Evolutionary conservation across 30 jellyfish, hydroid and myxozoan species (phyloP), one percentile per base, ranked within the genome.

Genomic region (Phacellophora camtschatica): DNA sequence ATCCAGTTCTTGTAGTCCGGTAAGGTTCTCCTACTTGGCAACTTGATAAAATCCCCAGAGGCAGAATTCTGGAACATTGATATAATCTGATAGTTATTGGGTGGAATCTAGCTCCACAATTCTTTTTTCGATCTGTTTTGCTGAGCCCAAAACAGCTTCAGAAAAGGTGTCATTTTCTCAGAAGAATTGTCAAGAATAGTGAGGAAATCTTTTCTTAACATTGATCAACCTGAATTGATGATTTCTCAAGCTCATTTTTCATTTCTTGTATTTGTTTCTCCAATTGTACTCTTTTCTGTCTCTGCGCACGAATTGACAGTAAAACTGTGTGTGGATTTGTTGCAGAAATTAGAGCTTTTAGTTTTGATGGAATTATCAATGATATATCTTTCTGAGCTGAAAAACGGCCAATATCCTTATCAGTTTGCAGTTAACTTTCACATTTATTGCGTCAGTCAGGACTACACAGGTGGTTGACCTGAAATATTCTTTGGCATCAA

Each of bases 1-100:
- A 84, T 41, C 61, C 58, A 63, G 54, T 84, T 84, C 64, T 65
- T 84, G 37, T 84, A 84, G 70, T 72, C 95, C 54, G 77, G 55
- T 33, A 71, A 32, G 25, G 84, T 74, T 50, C 95, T 71, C 27
- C 76, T 25, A 29, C 90, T 84, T 33, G 88, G 89, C 34, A 84
- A 54, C 23, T 9, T 31, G 12, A 83, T 23, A 32, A 71, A 71
- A 25, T 59, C 50, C 55, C 57, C 77, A 63, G 33, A 63, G 3
- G 86, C 22, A 25, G n/a, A n/a, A n/a, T n/a, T n/a, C n/a, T n/a
- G n/a, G n/a, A n/a, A n/a, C n/a, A n/a, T n/a, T n/a, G n/a, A n/a
- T n/a, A n/a, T n/a, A n/a, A n/a, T n/a, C n/a, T n/a, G n/a, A n/a
- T n/a, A n/a, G n/a, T 28, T 30, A 34, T 30, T 30, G 57, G 77